These are phyloP conservation scores for Onchidella celtica DNA, from an alignment of 2,888 invertebrate genomes.

Conservation along the genomic window DNA sequence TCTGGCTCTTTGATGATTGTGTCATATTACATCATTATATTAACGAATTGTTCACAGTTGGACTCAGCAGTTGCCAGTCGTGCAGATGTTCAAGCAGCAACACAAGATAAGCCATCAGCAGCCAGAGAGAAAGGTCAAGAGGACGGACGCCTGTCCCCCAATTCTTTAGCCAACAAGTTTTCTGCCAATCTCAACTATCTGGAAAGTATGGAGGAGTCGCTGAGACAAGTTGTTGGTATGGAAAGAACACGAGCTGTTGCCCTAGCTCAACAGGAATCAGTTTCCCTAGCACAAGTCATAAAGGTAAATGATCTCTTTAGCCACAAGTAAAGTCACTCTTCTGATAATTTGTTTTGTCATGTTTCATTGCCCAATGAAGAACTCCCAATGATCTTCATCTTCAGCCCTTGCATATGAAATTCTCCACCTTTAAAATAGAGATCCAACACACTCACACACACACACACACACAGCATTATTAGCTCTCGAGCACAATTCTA, in stretches of 20 bases:
- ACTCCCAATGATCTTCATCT: too few relatives aligned
- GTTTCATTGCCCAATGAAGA: too few relatives aligned
- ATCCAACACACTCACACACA: too few relatives aligned
- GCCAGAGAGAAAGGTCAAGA: not conserved
- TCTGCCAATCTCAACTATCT: slow-evolving; percentile 84
- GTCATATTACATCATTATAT: too few relatives aligned
- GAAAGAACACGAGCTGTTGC: slow-evolving; percentile 81
- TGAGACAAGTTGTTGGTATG: slow-evolving; percentile 83
- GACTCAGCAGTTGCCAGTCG: not conserved
- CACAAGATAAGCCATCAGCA: not conserved
- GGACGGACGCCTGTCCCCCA: slow-evolving; percentile 73
- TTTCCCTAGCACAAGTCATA: slow-evolving; percentile 78
- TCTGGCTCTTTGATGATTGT: too few relatives aligned
- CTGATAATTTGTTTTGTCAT: too few relatives aligned
- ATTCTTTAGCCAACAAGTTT: slow-evolving; percentile 84
- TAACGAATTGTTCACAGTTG: too few relatives aligned
- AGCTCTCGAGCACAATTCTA: too few relatives aligned
- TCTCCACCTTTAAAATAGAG: too few relatives aligned
- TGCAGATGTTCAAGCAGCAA: not conserved
- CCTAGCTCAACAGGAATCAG: slow-evolving; percentile 79
- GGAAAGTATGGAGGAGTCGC: slow-evolving; percentile 84
- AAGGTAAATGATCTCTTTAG: slow-evolving; percentile 66
- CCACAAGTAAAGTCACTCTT: not conserved
- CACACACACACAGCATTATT: too few relatives aligned
- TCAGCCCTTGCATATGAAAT: too few relatives aligned